Evolutionary conservation across 2,888 invertebrate genomes (phyloP), one percentile per base, ranked within the genome.

Genomic region (Drosophila antonietae): DNA sequence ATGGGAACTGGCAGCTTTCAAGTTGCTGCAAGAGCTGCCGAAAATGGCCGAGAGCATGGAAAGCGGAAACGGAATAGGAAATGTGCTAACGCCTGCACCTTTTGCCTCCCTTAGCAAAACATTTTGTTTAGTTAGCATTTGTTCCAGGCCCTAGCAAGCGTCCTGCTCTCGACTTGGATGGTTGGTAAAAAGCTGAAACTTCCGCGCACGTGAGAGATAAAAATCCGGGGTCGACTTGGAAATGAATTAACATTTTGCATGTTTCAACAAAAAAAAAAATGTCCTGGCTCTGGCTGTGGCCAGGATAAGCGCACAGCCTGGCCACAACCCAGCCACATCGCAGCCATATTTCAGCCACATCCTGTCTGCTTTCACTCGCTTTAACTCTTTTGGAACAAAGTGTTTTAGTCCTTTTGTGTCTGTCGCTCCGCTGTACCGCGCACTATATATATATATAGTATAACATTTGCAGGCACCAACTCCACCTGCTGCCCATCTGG

Each of bases 231-330:
- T 72, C 58, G 84, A 74, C 75, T 69, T 68, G 78, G 66, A 86
- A 86, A 87, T 84, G 83, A 88, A 88, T 86, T 86, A 86, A 86
- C 89, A 79, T 88, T 86, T 86, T 84, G 87, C 88, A 84, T 82
- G 86, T 80, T 73, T 81, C 76, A 39, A 49, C 31, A 62, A 73
- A 78, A 68, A 64, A 31, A 62, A 73, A 78, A 68, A 64, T 28
- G 63, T 39, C 60, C 23, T 41, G 55, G 63, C 49, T 18, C 46
- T 47, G 58, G 64, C 60, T 70, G 41, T 28, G 57, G 60, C 64
- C 74, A 80, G 86, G 79, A 81, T 81, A 71, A 63, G 69, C 52
- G 72, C 75, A 55, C 46, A 73, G 44, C 55, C 44, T 47, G 41
- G 52, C 51, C 75, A 55, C 53, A 73, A 58, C 58, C 47, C 55